Percentiles rank a stretch among this genome's conserved stretches.
These are phyloP conservation scores for Phodopus roborovskii DNA, from an alignment of 2,113 vertebrate genomes.

Conservation along the genomic window DNA sequence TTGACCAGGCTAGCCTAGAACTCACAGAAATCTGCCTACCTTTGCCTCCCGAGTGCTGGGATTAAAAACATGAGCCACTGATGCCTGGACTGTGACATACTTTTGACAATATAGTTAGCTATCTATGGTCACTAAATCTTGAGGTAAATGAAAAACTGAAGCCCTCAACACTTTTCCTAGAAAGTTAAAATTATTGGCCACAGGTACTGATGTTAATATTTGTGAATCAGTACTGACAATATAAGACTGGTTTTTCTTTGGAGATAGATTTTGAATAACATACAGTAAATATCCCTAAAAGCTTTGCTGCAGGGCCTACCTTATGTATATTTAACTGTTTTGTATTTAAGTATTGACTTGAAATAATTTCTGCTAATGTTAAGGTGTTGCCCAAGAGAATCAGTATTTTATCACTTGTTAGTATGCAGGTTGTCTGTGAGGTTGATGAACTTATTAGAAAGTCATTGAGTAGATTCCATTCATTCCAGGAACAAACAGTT, in stretches of 20 bases:
- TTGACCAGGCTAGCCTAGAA: no score
- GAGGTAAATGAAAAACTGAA: neutral
- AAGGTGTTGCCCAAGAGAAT: neutral
- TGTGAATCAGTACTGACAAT: neutral
- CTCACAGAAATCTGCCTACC: no score
- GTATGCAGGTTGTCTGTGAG: neutral
- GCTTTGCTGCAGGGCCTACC: neutral
- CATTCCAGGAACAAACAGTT: neutral
- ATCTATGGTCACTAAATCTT: slow-evolving; percentile 10
- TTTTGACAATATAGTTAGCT: slow-evolving; percentile 35
- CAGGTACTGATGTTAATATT: neutral
- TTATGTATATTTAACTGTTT: neutral
- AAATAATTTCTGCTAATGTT: neutral
- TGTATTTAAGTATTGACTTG: neutral
- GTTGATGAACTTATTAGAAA: neutral
- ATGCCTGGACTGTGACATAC: neutral
- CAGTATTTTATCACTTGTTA: neutral
- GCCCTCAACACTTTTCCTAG: neutral
- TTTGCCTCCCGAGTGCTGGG: no score
- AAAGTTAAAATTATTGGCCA: neutral
- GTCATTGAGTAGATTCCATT: neutral
- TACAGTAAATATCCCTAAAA: neutral
- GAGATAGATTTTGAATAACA: neutral
- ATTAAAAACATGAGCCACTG: no score
- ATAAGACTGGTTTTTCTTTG: neutral